These are phyloP conservation scores for Pentamera pediparva DNA, from an alignment of 53 echinoderm and acorn worm genomes.

Conservation along the genomic window DNA sequence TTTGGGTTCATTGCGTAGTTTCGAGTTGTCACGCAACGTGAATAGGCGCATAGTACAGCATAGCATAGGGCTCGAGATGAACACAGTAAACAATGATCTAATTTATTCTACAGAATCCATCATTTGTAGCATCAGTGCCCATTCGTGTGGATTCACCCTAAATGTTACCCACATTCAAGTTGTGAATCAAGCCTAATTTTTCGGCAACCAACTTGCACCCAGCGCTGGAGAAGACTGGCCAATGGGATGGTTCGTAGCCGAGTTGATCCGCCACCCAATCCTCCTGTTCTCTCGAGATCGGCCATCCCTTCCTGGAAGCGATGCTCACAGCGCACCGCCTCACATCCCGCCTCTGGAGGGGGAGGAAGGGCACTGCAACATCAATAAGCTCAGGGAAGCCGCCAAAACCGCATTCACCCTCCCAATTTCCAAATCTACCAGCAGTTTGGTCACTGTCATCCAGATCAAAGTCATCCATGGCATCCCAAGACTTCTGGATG, in stretches of 20 bases:
- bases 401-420: constrained; percentile 16
- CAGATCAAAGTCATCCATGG: constrained; percentile 1
- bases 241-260: constrained; percentile 39
- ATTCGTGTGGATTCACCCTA: no score
- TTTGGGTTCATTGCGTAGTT: no score
- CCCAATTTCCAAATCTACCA: background rate
- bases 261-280: constrained; percentile 83
- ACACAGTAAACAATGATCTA: no score
- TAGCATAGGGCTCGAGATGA: no score
- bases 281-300: constrained; percentile 41
- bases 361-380: constrained; percentile 61
- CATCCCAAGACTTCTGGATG: background rate
- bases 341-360: constrained; percentile 64
- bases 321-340: constrained; percentile 47
- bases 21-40: no score
- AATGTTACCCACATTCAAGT: no score
- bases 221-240: constrained; percentile 61
- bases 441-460: background rate
- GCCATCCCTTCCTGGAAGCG: constrained; percentile 29
- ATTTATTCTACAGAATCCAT: no score
- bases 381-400: constrained; percentile 34
- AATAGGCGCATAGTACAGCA: no score
- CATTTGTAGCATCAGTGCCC: no score
- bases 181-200: constrained; percentile 56
- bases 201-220: constrained; percentile 85